Evolutionary conservation across 2,113 vertebrate species (phyloP).

Genomic region (Ophthalmolycus amberensis): DNA sequence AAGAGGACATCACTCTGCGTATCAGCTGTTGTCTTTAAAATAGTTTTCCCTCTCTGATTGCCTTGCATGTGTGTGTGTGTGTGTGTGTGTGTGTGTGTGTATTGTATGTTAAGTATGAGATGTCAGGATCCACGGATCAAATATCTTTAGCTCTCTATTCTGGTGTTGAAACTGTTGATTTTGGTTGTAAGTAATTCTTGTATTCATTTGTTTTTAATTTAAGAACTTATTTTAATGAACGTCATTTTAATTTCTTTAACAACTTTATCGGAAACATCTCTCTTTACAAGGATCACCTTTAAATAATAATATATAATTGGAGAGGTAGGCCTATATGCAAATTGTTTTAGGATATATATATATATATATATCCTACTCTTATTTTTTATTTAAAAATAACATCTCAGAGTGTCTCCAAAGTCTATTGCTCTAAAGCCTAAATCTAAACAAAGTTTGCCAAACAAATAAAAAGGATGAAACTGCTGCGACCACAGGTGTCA

Average conservation of each 20-base stretch:
- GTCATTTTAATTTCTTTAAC: background rate
- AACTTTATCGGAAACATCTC: background rate
- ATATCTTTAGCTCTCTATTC: background rate
- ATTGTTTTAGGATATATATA: background rate
- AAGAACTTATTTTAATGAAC: background rate
- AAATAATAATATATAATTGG: background rate
- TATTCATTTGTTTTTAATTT: background rate
- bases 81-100: conserved; percentile 49
- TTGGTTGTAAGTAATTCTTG: background rate
- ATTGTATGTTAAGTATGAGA: background rate
- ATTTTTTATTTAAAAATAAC: background rate
- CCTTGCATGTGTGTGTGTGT: conserved; percentile 37
- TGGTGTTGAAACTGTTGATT: background rate
- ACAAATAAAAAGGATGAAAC: conserved; percentile 12
- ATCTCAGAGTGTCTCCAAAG: background rate
- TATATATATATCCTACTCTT: background rate
- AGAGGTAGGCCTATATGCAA: background rate
- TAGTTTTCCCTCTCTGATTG: background rate
- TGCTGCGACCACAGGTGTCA: conserved; percentile 55
- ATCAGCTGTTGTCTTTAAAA: conserved; percentile 50
- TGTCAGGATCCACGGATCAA: background rate
- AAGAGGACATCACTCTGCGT: conserved; percentile 66
- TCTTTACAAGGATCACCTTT: background rate
- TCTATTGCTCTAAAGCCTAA: background rate
- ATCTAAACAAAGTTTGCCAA: background rate